A percentile compares a stretch with the other conserved stretches of the same genome.
Conservation (phyloP, 2,113 vertebrate species). For the Cyphomyrus plagiostoma region DNA sequence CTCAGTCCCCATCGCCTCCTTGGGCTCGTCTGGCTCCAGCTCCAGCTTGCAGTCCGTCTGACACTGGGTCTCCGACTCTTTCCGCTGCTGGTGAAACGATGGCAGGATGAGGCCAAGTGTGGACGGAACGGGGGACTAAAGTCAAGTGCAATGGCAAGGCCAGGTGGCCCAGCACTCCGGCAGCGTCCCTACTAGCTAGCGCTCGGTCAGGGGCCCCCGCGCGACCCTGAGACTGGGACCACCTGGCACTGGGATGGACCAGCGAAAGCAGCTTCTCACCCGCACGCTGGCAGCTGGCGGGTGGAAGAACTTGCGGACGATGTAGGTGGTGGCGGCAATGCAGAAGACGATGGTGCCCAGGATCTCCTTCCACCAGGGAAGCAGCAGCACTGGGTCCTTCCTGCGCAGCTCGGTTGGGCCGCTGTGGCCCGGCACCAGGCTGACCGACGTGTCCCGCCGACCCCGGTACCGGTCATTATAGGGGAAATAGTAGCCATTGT, state of each 20-base stretch:
- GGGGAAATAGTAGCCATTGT: slow-evolving; percentile 91
- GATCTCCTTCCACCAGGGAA: slow-evolving; percentile 99
- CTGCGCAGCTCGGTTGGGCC: slow-evolving; percentile 60
- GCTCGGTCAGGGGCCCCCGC: neutral
- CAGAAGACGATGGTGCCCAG: slow-evolving; percentile 88
- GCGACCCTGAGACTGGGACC: neutral
- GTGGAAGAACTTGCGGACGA: slow-evolving; percentile 91
- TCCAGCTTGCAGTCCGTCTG: slow-evolving; percentile 91
- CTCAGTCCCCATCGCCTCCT: slow-evolving; percentile 68
- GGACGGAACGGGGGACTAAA: neutral
- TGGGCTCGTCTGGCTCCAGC: slow-evolving; percentile 61
- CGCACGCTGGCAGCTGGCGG: slow-evolving; percentile 64
- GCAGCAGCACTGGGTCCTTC: slow-evolving; percentile 86
- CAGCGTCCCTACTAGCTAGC: neutral
- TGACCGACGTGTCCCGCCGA: slow-evolving; percentile 75
- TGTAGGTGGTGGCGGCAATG: slow-evolving; percentile 83
- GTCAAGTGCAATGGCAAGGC: neutral
- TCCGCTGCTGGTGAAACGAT: slow-evolving; percentile 69
- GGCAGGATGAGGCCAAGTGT: neutral
- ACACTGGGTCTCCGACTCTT: slow-evolving; percentile 94
- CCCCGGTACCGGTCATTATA: slow-evolving; percentile 77
- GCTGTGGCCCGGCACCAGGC: slow-evolving; percentile 60
- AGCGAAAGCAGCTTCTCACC: slow-evolving; percentile 54
- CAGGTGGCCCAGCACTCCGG: neutral
- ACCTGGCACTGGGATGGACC: neutral